Conservation (phyloP, 2,888 invertebrate species). For the Tiphia femorata region DNA sequence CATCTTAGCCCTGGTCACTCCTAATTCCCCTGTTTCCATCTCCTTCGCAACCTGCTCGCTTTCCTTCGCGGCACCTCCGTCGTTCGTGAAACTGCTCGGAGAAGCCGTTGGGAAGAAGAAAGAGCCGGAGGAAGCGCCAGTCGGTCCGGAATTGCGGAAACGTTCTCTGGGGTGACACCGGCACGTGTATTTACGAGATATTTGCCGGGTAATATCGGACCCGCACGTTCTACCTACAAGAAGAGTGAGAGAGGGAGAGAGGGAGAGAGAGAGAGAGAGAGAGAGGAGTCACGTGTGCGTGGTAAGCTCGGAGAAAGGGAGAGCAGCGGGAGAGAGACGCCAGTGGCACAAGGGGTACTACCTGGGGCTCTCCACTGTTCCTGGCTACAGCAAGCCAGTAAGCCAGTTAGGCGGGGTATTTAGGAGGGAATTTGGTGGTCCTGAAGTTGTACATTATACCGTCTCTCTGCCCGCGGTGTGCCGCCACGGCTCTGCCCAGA, state of each 20-base stretch:
- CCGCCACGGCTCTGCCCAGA: constrained; percentile 43
- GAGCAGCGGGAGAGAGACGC: constrained; percentile 8
- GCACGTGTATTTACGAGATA: constrained; percentile 57
- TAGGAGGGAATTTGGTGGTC: constrained; percentile 63
- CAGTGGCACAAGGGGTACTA: constrained; percentile 4
- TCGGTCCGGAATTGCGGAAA: constrained; percentile 24
- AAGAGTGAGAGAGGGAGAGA: too few relatives aligned
- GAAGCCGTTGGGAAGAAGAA: too few relatives aligned
- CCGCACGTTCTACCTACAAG: constrained; percentile 8
- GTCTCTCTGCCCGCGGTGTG: constrained; percentile 45
- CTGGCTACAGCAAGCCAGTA: constrained; percentile 47
- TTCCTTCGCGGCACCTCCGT: constrained; percentile 35
- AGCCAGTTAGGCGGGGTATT: constrained; percentile 67
- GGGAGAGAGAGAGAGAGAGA: background rate
- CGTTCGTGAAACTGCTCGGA: constrained; percentile 19
- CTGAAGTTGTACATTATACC: constrained; percentile 65
- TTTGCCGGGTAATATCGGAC: constrained; percentile 59
- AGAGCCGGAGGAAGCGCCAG: constrained; percentile 27
- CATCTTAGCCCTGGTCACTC: constrained; percentile 21
- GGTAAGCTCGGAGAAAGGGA: constrained; percentile 44
- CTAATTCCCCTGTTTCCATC: constrained; percentile 12
- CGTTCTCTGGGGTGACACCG: constrained; percentile 30
- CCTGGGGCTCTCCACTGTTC: constrained; percentile 14
- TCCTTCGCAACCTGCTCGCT: constrained; percentile 4
- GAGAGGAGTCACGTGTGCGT: constrained; percentile 41